phyloP scores from a whole-genome alignment of 2,113 vertebrate genomes.

The Argyrosomus japonicus region DNA sequence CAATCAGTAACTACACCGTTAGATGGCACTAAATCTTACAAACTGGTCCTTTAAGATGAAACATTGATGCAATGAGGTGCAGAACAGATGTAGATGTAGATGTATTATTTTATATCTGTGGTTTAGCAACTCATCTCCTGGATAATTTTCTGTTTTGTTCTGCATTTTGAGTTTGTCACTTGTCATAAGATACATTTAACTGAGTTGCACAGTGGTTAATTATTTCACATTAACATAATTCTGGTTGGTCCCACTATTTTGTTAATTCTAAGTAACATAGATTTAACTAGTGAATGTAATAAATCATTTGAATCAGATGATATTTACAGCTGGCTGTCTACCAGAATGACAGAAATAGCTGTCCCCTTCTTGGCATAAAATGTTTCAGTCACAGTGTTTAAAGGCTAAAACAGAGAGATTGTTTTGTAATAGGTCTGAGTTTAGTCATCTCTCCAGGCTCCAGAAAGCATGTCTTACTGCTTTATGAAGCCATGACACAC shows the following conservation, averaged over 20 bases:
- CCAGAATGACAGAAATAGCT: neutral
- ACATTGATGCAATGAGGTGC: too few relatives aligned
- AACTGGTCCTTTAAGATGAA: neutral
- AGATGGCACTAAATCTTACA: too few relatives aligned
- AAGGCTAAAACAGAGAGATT: slow-evolving; percentile 33
- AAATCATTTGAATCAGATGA: neutral
- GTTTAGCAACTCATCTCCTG: neutral
- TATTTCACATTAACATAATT: neutral
- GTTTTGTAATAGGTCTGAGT: slow-evolving; percentile 53
- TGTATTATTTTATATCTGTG: neutral
- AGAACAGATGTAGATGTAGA: neutral
- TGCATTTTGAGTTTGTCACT: neutral
- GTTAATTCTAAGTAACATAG: neutral
- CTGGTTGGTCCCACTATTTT: neutral
- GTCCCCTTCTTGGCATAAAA: neutral
- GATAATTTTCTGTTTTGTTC: neutral
- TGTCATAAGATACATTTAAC: neutral
- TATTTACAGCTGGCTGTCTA: neutral
- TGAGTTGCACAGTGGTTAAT: neutral
- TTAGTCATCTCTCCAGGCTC: slow-evolving; percentile 51
- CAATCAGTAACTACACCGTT: too few relatives aligned
- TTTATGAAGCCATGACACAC: slow-evolving; percentile 64
- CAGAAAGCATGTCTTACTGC: slow-evolving; percentile 67
- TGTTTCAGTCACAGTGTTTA: slow-evolving; percentile 13
- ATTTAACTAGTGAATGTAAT: neutral